These are phyloP conservation scores for Lindbergichthys nudifrons DNA, from an alignment of 2,797 vertebrate genomes.

Conservation along the genomic window DNA sequence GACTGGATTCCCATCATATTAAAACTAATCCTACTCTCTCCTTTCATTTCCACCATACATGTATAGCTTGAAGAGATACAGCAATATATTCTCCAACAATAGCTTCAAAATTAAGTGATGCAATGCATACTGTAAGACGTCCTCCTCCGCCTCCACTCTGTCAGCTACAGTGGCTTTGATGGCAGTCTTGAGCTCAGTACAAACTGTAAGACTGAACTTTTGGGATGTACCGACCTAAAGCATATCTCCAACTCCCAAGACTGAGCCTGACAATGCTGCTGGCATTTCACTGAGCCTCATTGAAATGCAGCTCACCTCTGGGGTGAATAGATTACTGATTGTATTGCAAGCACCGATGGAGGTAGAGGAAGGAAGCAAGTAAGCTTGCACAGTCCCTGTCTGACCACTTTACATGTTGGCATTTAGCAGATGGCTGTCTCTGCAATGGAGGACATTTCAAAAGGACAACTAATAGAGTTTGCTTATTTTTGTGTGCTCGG, in stretches of 20 bases:
- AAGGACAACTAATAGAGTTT: neutral
- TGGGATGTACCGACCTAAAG: neutral
- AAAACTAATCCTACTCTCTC: neutral
- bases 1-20: neutral
- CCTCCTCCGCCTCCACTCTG: neutral
- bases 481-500: neutral
- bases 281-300: neutral
- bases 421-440: neutral
- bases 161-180: constrained; percentile 18
- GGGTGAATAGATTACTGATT: constrained; percentile 6
- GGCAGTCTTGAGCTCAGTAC: neutral
- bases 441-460: neutral
- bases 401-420: neutral
- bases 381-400: neutral
- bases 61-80: neutral
- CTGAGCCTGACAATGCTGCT: neutral
- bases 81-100: neutral
- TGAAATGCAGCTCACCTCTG: constrained; percentile 23
- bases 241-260: neutral
- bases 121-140: constrained; percentile 14
- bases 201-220: constrained; percentile 17
- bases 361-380: neutral
- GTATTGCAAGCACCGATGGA: neutral
- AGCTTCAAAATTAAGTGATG: constrained; percentile 14
- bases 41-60: neutral